Conservation (phyloP, 1,140 invertebrate genomes). For the Phortica variegata region DNA sequence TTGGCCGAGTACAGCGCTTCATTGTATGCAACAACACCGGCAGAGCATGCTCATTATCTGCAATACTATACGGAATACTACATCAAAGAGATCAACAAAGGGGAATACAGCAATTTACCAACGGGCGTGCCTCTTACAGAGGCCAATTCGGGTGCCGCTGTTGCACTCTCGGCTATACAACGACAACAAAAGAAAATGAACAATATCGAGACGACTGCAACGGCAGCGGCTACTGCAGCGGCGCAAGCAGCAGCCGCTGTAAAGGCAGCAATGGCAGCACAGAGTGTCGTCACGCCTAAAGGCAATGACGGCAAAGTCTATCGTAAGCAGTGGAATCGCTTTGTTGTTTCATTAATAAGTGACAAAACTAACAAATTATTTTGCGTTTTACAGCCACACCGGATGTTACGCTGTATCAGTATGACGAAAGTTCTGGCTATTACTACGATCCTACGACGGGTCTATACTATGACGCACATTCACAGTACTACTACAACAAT, state of each 20-base stretch:
- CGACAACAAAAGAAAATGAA: constrained; percentile 55
- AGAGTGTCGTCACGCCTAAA: constrained; percentile 56
- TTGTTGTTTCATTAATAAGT: neutral
- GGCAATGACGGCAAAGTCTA: constrained; percentile 68
- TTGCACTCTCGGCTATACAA: constrained; percentile 82
- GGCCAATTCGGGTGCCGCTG: constrained; percentile 84
- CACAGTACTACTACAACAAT: constrained; percentile 92
- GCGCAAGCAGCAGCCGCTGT: constrained; percentile 40
- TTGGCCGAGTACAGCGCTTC: constrained; percentile 78
- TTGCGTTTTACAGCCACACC: constrained; percentile 68
- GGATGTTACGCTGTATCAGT: constrained; percentile 88
- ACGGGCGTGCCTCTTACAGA: constrained; percentile 58
- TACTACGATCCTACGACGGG: constrained; percentile 93
- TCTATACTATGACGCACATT: constrained; percentile 93
- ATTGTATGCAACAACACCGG: constrained; percentile 72
- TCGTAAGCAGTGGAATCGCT: constrained; percentile 65
- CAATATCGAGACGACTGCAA: constrained; percentile 42
- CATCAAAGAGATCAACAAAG: constrained; percentile 69
- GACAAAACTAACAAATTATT: too few species aligned
- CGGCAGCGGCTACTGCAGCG: constrained; percentile 44
- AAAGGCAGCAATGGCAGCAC: constrained; percentile 36
- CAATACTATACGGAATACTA: constrained; percentile 83
- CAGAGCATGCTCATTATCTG: constrained; percentile 72
- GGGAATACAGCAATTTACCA: constrained; percentile 57
- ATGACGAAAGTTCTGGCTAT: constrained; percentile 93